Evolutionary conservation across 2,888 invertebrate genomes (phyloP), one percentile per base, ranked within the genome.

Genomic region (Coronaproctus castanopsis): DNA sequence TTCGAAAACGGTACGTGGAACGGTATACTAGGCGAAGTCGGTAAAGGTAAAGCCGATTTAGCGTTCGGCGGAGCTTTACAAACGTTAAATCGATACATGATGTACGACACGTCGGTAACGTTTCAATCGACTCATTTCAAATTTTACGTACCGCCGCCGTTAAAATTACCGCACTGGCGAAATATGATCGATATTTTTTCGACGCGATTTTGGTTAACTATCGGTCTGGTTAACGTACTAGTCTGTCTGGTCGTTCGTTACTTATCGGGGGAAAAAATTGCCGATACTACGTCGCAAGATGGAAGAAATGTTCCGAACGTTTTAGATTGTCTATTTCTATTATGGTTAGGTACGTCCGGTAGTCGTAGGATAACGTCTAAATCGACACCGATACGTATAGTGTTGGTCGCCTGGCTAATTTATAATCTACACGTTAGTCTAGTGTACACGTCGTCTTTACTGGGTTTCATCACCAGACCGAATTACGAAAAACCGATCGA

Each of bases 391-490:
- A 58, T 57, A 2, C 62, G 60, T 19, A 51, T 58, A 36, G 50
- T 57, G 8, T 62, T 58, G n/a, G 54, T 63, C 8, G 24, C 57
- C 14, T 63, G 63, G 63, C 22, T 57, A 5, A 50, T 63, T 10
- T 63, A 59, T 54, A 48, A 51, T 52, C 52, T 63, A 20, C 63
- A 63, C 50, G 55, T 63, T 8, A 62, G 59, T 19, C 56, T 62
- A 3, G 57, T 63, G 21, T 63, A 63, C 49, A 60, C 63, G 20
- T 62, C 63, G n/a, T 56, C 62, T 20, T 58, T 62, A 50, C 54
- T 63, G 24, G 55, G 60, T 18, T 58, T 62, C 14, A 23, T 63
- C 21, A 60, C 62, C 19, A 54, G 24, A 19, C 62, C 63, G 2
- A 55, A 53, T n/a, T 58, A 58, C 24, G 57, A 60, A 14, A 48